Evolutionary conservation across 2,797 vertebrate species (phyloP).

Genomic region (Arvicola amphibius): DNA sequence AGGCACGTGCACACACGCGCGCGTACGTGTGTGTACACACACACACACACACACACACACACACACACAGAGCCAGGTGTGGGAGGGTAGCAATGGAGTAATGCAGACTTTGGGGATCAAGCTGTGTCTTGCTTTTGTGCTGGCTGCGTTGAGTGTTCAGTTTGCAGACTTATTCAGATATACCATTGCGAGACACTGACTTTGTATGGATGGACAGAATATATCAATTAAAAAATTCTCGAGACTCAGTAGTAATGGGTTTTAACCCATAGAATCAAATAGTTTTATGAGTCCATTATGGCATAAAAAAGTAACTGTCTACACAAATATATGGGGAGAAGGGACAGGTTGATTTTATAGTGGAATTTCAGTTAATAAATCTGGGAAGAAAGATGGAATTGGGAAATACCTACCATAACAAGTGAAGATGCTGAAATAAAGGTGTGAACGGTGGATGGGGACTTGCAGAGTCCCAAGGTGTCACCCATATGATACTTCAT

Average conservation of each 20-base stretch:
- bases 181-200: background rate
- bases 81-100: too few species aligned
- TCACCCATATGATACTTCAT: background rate
- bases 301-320: background rate
- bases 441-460: background rate
- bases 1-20: accelerated
- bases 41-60: background rate
- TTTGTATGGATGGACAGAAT: background rate
- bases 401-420: background rate
- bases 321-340: background rate
- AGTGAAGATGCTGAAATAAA: background rate
- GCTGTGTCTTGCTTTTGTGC: background rate
- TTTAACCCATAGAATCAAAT: background rate
- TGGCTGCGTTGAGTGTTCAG: background rate
- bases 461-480: background rate
- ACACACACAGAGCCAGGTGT: background rate
- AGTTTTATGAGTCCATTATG: background rate
- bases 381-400: background rate
- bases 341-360: background rate
- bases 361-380: background rate
- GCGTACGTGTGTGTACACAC: too few species aligned
- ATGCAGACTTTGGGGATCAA: too few species aligned
- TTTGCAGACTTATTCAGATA: background rate
- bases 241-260: background rate
- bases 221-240: background rate